Evolutionary conservation across 2,113 vertebrate genomes (phyloP).

Genomic region (Rhea pennata): DNA sequence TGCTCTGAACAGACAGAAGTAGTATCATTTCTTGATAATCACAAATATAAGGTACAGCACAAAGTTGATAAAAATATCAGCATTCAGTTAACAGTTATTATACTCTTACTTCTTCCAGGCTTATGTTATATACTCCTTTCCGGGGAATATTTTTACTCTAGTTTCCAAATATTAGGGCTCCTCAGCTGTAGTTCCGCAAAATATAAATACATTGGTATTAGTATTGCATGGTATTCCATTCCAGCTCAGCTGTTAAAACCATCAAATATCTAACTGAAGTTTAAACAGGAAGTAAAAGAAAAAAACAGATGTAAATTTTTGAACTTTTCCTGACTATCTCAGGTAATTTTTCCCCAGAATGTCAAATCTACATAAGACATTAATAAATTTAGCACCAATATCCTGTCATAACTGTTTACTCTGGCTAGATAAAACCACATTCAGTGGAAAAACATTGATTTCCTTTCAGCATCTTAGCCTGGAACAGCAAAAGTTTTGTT

Average conservation of each 20-base stretch:
- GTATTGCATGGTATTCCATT: not conserved
- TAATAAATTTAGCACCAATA: conserved; percentile 73
- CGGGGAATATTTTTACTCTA: not conserved
- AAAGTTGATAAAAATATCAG: not conserved
- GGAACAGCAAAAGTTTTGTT: conserved; percentile 66
- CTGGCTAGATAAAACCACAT: conserved; percentile 66
- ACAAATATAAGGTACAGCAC: not conserved
- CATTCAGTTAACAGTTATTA: not conserved
- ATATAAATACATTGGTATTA: not conserved
- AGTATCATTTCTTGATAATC: not conserved
- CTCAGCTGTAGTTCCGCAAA: not conserved
- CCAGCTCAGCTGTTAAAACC: conserved; percentile 66
- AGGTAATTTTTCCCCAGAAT: conserved; percentile 61
- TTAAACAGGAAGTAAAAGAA: conserved; percentile 68
- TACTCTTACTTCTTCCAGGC: not conserved
- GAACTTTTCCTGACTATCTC: conserved; percentile 51
- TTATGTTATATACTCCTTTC: not conserved
- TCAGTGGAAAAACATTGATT: conserved; percentile 65
- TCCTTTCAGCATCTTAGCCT: conserved; percentile 56
- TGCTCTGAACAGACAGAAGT: not conserved
- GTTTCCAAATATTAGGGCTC: not conserved
- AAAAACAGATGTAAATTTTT: not conserved
- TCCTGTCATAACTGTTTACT: conserved; percentile 65
- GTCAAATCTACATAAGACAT: conserved; percentile 41
- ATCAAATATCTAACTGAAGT: conserved; percentile 51